Conservation (phyloP, 2,113 vertebrate species). For the Spheniscus mendiculus region DNA sequence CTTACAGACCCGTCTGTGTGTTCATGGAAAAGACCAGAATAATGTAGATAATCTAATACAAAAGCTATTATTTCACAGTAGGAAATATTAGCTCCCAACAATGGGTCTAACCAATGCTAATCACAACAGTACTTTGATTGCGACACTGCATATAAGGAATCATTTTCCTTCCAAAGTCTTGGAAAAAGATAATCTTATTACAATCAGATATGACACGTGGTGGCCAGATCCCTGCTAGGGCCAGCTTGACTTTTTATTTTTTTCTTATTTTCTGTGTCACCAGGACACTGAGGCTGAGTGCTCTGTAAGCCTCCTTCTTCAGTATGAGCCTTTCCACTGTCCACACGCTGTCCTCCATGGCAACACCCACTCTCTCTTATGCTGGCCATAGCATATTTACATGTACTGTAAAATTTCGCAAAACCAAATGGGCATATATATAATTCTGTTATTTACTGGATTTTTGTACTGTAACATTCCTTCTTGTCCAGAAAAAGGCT, state of each 20-base stretch:
- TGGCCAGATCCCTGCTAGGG: background rate
- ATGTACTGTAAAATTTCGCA: background rate
- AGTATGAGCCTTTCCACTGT: background rate
- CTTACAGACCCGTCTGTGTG: rapidly evolving
- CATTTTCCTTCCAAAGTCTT: background rate
- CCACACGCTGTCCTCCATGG: rapidly evolving
- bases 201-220: background rate
- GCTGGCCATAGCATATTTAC: background rate
- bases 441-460: background rate
- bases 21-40: background rate
- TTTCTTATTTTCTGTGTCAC: background rate
- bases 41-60: background rate
- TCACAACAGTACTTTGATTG: background rate
- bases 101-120: background rate
- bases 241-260: background rate
- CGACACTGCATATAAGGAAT: background rate
- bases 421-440: background rate
- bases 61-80: background rate
- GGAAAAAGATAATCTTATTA: background rate
- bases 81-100: background rate
- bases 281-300: background rate
- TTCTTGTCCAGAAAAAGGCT: background rate
- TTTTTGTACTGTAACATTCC: background rate
- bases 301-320: background rate
- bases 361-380: background rate